A percentile compares a stretch with the other conserved stretches of the same genome.
Conservation (phyloP, 2,113 vertebrate species). For the Aphelocoma coerulescens region DNA sequence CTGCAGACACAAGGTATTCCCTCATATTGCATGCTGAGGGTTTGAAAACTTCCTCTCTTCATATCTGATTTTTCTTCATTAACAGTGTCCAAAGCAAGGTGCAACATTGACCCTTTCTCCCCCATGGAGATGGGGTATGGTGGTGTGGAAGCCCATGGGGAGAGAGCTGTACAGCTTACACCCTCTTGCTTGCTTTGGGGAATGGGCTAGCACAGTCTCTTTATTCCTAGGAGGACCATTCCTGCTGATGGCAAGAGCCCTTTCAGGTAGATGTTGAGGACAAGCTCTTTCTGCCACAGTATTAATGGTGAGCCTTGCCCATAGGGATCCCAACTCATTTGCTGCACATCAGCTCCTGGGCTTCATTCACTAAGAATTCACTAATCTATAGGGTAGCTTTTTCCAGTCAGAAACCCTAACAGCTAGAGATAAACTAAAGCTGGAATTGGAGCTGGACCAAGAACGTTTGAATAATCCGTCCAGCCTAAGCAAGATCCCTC, state of each 20-base stretch:
- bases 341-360: background rate
- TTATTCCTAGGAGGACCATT: background rate
- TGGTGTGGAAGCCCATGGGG: background rate
- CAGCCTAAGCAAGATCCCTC: background rate
- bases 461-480: background rate
- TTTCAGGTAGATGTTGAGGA: background rate
- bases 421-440: constrained; percentile 6
- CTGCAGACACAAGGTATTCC: background rate
- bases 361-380: background rate
- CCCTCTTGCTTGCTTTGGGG: background rate
- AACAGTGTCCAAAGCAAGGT: background rate
- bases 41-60: background rate
- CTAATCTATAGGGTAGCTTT: background rate
- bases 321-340: background rate
- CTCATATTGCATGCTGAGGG: background rate
- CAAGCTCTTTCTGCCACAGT: background rate
- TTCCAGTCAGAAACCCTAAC: background rate
- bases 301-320: background rate
- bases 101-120: background rate
- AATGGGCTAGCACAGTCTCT: background rate
- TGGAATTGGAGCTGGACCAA: background rate
- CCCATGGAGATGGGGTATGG: fast-evolving
- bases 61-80: background rate
- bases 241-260: background rate
- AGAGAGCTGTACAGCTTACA: background rate